A percentile compares a stretch with the other conserved stretches of the same genome.
These are phyloP conservation scores for Glaucomys volans DNA, from an alignment of 2,113 vertebrate species.

Conservation along the genomic window DNA sequence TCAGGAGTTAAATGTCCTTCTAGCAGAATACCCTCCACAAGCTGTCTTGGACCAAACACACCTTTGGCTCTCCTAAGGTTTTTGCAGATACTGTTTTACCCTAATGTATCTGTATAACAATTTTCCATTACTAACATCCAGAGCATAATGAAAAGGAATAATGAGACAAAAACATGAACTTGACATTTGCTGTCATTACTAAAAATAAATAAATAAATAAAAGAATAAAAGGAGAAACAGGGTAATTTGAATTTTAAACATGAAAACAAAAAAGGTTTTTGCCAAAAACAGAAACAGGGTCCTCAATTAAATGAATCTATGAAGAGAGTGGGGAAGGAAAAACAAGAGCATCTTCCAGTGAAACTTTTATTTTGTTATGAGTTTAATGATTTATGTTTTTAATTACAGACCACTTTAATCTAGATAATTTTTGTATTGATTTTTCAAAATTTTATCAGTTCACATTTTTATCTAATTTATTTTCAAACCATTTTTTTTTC, in stretches of 20 bases:
- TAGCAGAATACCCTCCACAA: neutral
- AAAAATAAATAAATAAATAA: neutral
- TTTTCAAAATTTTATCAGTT: neutral
- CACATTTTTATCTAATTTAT: neutral
- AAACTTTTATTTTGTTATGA: neutral
- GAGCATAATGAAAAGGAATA: neutral
- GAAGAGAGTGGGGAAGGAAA: neutral
- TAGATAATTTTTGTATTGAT: conserved; percentile 4
- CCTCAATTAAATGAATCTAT: neutral
- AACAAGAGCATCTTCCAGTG: neutral
- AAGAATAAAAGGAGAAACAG: neutral
- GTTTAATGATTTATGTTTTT: neutral
- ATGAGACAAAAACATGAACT: neutral
- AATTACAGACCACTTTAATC: neutral
- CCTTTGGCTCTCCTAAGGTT: neutral
- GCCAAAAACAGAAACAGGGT: neutral
- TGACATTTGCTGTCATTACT: neutral
- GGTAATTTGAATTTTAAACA: neutral
- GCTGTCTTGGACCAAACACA: neutral
- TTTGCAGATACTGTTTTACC: neutral
- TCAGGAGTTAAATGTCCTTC: neutral
- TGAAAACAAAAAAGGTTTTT: neutral
- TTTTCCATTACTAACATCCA: neutral
- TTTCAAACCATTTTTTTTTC: neutral
- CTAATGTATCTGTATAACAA: neutral